phyloP scores from a whole-genome alignment of 2,888 invertebrate species.

The Nomada hirtipes region DNA sequence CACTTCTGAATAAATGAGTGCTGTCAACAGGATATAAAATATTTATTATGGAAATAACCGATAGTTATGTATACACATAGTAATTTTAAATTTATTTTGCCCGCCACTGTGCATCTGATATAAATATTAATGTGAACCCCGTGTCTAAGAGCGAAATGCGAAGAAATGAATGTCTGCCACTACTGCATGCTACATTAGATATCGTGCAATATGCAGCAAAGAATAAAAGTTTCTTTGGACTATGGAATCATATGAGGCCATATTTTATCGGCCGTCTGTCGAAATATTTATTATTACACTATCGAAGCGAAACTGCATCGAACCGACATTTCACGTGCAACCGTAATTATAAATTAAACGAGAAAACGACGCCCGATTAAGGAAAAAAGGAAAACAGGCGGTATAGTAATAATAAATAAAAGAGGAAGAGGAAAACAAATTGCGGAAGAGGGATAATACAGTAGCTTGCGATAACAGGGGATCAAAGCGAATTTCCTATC shows the following conservation, averaged over 20 bases:
- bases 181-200: not conserved
- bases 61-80: no score
- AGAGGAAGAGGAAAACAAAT: not conserved
- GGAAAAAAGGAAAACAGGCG: not conserved
- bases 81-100: no score
- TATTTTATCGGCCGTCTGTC: constrained; percentile 28
- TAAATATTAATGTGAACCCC: no score
- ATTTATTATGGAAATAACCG: no score
- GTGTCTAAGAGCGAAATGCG: no score
- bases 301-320: constrained; percentile 23
- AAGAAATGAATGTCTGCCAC: not conserved
- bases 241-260: constrained; percentile 23
- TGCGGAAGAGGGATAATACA: not conserved
- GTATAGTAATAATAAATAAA: no score
- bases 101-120: no score
- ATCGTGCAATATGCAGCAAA: not conserved
- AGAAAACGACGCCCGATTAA: constrained; percentile 9
- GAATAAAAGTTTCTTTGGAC: constrained; percentile 12
- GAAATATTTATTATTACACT: constrained; percentile 36
- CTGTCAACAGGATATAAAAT: no score
- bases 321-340: constrained; percentile 22
- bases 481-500: not conserved
- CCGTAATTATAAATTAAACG: constrained; percentile 33
- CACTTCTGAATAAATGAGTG: no score
- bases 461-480: not conserved